Evolutionary conservation across 2,888 invertebrate species (phyloP), one percentile per base, ranked within the genome.

Genomic region (Heliothis peltigera): DNA sequence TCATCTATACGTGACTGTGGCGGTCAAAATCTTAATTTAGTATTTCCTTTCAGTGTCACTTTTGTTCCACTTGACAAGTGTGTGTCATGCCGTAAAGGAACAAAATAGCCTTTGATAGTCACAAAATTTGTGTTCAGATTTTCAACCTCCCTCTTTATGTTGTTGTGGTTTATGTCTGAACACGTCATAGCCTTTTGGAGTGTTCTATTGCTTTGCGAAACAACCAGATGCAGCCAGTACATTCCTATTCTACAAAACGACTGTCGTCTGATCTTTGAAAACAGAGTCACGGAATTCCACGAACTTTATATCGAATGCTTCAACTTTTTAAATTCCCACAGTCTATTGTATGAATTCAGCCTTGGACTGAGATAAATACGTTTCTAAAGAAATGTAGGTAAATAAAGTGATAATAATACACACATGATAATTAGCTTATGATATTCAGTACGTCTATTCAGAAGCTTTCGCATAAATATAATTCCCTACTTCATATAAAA

Each of bases 391-490:
- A 1, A 12, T 25, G 19, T 17, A 25, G 4, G 18, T 7, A 21
- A n/a, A 28, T 43, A 7, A 12, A 18, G 32, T 22, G 7, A 25
- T 43, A 15, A 19, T 51, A 48, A 49, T 17, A 10, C 15, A 35
- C 15, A 12, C 35, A n/a, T 25, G 10, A 22, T n/a, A 25, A 10
- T n/a, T 25, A 4, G 22, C 5, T 46, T 51, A 22, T 46, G 25
- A 51, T 46, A 66, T 63, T 63, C 39, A 70, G 18, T 32, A 46
- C 21, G 22, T 46, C 28, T 63, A 49, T 49, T 42, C 10, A n/a
- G 12, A 32, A 63, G 51, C 21, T 51, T 65, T 44, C 15, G 43
- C 43, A 35, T 35, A 68, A 32, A 59, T 35, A 42, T 42, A 18
- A 48, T 49, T 39, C 12, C 25, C 25, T 17, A 35, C 60, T 65